Evolutionary conservation across 2,113 vertebrate species (phyloP), one percentile per base, ranked within the genome.

Genomic region (Patagioenas fasciata): DNA sequence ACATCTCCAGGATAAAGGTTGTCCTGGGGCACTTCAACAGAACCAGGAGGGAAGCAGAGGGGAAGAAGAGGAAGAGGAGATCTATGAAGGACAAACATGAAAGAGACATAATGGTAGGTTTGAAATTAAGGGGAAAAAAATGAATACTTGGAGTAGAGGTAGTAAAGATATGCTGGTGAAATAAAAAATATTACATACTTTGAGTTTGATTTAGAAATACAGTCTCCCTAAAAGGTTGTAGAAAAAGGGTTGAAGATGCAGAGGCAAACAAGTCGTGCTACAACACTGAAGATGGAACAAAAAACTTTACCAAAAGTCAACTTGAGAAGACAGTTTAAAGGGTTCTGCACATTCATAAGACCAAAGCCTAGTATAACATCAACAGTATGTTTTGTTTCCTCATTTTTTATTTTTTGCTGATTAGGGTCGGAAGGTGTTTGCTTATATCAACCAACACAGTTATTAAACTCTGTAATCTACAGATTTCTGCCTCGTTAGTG

Each of bases 31-130:
- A 29, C 28, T 53, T 51, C 67, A 66, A 69, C 5, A 78, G 47
- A 72, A 66, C 8, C 42, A 29, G 11, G 77, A 61, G 4, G 26
- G 10, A 72, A 88, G 38, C 13, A 67, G 5, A 57, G 20, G 2
- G 10, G 21, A 80, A 80, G 18, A 56, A 31, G n/a, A 81, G 7
- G 25, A 79, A 58, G n/a, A 28, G 7, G 36, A 80, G 10, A 40
- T 57, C 13, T 77, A 6, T 13, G 26, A 75, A 77, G 54, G 7
- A 77, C 25, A 83, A 44, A 57, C 31, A 77, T 11, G 31, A 80
- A 82, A 15, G 7, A 57, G 2, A 28, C 8, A 58, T 57, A 91
- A 53, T 0, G 1, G 15, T 11, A 57, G 34, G 11, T 5, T 28
- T 77, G 28, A 88, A 75, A 80, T 51, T 15, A n/a, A 34, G 11